Evolutionary conservation across 2,797 vertebrate genomes (phyloP), one percentile per base, ranked within the genome.

Genomic region (Spinus pinus): DNA sequence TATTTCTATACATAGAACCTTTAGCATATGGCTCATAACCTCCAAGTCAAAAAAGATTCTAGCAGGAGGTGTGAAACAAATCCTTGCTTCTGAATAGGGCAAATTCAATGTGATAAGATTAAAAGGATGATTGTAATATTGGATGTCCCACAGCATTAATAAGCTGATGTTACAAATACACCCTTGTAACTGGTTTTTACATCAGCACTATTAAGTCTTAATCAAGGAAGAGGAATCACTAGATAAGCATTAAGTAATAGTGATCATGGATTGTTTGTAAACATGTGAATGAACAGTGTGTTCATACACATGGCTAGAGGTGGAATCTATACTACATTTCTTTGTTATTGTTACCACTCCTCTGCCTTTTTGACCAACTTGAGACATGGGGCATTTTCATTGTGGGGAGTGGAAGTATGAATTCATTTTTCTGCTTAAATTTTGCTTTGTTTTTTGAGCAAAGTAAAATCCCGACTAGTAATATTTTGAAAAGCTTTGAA

Each of bases 191-290:
- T 1, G 5, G n/a, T 95, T 96, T 93, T 96, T 89, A 92, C 91
- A 95, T 89, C 81, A 94, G 75, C 75, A 57, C 95, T 96, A 94
- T 97, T 94, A 97, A 94, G 95, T 62, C 61, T 82, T 96, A 96
- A 97, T 97, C 96, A 96, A 93, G 94, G 80, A 94, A 93, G 56
- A 91, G 30, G 60, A 87, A 95, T 94, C 79, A 83, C 92, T 89
- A 84, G 71, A 72, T 84, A 97, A 96, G 94, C 75, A 95, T 88
- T 81, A 89, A 81, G 53, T 37, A 86, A 30, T 74, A 86, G 74
- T 50, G 93, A 96, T 94, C 94, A 79, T 41, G 42, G 81, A 82
- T 72, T 84, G 67, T 91, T 93, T 54, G 92, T 61, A 92, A 96
- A 96, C 62, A 92, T 2, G 14, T 51, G 79, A 84, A 81, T 28